Percentiles rank a stretch among this genome's conserved stretches.
Conservation (phyloP, 2,888 invertebrate genomes). For the Meganola albula region DNA sequence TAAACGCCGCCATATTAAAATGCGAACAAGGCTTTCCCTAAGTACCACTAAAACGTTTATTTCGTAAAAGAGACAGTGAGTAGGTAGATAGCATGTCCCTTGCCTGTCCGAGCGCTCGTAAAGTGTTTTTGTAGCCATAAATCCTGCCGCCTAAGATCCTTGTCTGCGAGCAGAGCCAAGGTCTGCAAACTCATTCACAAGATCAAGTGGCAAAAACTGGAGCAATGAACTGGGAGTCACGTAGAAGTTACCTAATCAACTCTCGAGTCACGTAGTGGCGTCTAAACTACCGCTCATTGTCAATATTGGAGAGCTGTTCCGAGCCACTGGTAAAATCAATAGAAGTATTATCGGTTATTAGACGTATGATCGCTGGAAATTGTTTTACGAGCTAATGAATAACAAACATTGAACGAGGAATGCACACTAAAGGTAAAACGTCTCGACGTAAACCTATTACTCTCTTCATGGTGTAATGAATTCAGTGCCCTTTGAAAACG, state of each 20-base stretch:
- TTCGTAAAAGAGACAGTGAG: conserved; percentile 26
- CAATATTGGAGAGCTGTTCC: conserved; percentile 68
- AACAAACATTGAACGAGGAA: conserved; percentile 34
- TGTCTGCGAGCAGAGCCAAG: conserved; percentile 54
- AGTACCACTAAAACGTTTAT: conserved; percentile 28
- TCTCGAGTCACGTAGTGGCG: conserved; percentile 64
- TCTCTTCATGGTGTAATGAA: no score
- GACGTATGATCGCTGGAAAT: conserved; percentile 52
- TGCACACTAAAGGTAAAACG: conserved; percentile 16
- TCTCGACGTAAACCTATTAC: no score
- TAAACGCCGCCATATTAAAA: conserved; percentile 25
- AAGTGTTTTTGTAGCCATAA: conserved; percentile 52
- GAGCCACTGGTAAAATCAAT: conserved; percentile 69
- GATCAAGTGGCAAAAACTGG: conserved; percentile 71
- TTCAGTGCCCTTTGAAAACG: no score
- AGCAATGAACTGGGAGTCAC: conserved; percentile 74
- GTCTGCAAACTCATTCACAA: conserved; percentile 69
- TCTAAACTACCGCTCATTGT: conserved; percentile 77
- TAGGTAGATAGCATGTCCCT: conserved; percentile 23
- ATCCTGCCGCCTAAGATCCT: conserved; percentile 51
- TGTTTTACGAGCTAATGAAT: conserved; percentile 51
- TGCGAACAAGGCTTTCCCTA: conserved; percentile 12
- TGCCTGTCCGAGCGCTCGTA: conserved; percentile 29
- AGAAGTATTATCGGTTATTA: conserved; percentile 63
- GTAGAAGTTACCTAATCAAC: conserved; percentile 66